Evolutionary conservation across 2,888 invertebrate genomes (phyloP).

Genomic region (Orchesellides sinensis): DNA sequence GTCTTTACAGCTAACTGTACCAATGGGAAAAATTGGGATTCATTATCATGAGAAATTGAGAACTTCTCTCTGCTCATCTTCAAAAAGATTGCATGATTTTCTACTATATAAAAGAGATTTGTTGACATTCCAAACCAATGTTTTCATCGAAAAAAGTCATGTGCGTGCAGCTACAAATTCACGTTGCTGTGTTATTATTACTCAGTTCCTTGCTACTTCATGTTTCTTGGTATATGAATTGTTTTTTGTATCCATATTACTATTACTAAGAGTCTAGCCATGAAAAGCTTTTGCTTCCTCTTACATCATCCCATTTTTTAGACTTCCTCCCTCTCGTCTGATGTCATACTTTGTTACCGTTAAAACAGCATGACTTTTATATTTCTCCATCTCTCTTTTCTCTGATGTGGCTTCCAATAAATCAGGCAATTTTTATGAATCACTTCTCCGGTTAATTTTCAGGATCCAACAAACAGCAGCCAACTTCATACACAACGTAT

Average conservation of each 20-base stretch:
- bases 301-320: conserved; percentile 24
- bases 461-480: neutral
- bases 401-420: conserved; percentile 55
- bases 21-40: neutral
- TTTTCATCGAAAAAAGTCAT: conserved; percentile 32
- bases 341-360: conserved; percentile 62
- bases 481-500: neutral
- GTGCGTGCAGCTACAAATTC: conserved; percentile 18
- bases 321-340: conserved; percentile 13
- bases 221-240: neutral
- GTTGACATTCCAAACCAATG: conserved; percentile 44
- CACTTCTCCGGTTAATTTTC: conserved; percentile 38
- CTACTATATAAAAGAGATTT: neutral
- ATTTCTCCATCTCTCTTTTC: conserved; percentile 33
- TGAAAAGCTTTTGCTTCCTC: conserved; percentile 5
- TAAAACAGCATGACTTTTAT: conserved; percentile 63
- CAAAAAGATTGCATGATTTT: too few relatives aligned
- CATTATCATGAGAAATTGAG: neutral
- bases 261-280: too few relatives aligned
- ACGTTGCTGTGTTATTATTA: conserved; percentile 17
- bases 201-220: too few relatives aligned
- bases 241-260: conserved; percentile 12
- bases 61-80: neutral
- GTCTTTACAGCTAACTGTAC: too few relatives aligned
- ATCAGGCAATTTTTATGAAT: conserved; percentile 64